These are phyloP conservation scores for Bradynema listronoti DNA, from an alignment of 1,140 invertebrate genomes.

Conservation along the genomic window DNA sequence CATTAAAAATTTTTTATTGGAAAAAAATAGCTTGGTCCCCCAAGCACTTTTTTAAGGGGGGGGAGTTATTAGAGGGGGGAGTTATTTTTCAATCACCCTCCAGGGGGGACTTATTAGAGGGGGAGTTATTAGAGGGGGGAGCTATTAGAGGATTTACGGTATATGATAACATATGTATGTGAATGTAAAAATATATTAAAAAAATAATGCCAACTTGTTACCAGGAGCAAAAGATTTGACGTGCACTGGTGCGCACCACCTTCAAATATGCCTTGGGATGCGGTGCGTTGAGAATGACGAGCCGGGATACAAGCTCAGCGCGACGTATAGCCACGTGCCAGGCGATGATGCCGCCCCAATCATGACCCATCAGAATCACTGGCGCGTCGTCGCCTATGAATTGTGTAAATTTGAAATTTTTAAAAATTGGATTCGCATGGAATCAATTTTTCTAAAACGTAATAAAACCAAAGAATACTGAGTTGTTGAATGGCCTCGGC, in stretches of 20 bases:
- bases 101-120: too few species aligned
- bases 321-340: constrained; percentile 68
- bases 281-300: constrained; percentile 70
- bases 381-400: too few species aligned
- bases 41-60: too few species aligned
- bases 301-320: constrained; percentile 68
- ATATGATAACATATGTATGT: constrained; percentile 12
- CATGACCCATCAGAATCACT: constrained; percentile 69
- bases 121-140: too few species aligned
- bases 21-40: too few species aligned
- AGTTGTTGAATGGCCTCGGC: constrained; percentile 67
- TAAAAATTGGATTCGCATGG: too few species aligned
- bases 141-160: too few species aligned
- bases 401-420: too few species aligned
- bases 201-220: constrained; percentile 55
- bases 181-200: constrained; percentile 8
- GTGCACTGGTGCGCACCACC: constrained; percentile 62
- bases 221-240: constrained; percentile 65
- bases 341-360: constrained; percentile 71
- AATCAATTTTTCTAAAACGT: too few species aligned
- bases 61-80: too few species aligned
- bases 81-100: too few species aligned
- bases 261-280: constrained; percentile 68
- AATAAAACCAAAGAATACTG: constrained; percentile 55
- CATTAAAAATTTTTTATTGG: too few species aligned